Evolutionary conservation across 2,888 invertebrate genomes (phyloP).

Genomic region (Nipponacmea schrenckii): DNA sequence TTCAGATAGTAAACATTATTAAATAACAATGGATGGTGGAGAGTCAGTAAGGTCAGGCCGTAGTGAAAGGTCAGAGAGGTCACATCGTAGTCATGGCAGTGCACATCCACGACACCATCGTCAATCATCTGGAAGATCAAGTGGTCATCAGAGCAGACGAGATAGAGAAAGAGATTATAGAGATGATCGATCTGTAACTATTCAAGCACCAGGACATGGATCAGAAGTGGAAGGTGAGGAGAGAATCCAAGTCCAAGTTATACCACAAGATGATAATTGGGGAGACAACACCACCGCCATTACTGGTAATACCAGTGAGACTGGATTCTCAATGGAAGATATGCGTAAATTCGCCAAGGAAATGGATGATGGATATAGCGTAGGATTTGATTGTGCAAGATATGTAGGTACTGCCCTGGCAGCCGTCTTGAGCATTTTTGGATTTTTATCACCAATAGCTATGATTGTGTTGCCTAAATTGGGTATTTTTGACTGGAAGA

Average conservation of each 20-base stretch:
- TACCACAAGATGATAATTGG: slow-evolving; percentile 98
- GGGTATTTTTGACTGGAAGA: slow-evolving; percentile 72
- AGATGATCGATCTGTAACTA: slow-evolving; percentile 60
- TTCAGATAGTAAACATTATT: not conserved
- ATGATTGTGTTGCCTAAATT: slow-evolving; percentile 95
- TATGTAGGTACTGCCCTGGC: slow-evolving; percentile 86
- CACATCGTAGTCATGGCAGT: slow-evolving; percentile 64
- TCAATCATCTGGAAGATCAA: slow-evolving; percentile 25
- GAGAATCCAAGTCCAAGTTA: slow-evolving; percentile 90
- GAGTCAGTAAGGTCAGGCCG: slow-evolving; percentile 88
- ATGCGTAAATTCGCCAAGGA: slow-evolving; percentile 65
- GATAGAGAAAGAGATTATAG: slow-evolving; percentile 38
- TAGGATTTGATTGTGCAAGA: slow-evolving; percentile 63
- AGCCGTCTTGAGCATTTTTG: slow-evolving; percentile 81
- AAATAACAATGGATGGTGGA: slow-evolving; percentile 74
- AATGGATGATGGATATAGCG: slow-evolving; percentile 49
- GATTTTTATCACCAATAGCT: slow-evolving; percentile 90
- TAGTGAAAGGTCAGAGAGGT: slow-evolving; percentile 84
- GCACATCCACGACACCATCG: slow-evolving; percentile 43
- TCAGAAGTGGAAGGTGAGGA: slow-evolving; percentile 58
- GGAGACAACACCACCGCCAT: slow-evolving; percentile 98
- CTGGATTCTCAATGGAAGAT: slow-evolving; percentile 93
- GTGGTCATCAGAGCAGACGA: slow-evolving; percentile 36
- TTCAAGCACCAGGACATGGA: slow-evolving; percentile 54
- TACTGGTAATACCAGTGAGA: slow-evolving; percentile 95